These are phyloP conservation scores for Congeria kusceri DNA, from an alignment of 2,888 invertebrate species.

Conservation along the genomic window DNA sequence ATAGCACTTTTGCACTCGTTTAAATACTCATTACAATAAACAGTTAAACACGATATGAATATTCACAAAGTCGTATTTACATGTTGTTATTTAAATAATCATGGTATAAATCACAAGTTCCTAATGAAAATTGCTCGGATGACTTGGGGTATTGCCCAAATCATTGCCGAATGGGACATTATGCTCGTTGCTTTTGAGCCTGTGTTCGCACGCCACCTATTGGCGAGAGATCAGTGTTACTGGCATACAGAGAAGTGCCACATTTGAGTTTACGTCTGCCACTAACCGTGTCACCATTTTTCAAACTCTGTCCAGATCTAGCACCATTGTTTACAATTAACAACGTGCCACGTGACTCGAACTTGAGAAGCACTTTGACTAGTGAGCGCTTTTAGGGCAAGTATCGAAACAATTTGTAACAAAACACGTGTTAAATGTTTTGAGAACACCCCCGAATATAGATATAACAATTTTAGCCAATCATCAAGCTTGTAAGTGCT, in stretches of 20 bases:
- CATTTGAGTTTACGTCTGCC: not conserved
- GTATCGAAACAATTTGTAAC: conserved; percentile 10
- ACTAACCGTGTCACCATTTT: not conserved
- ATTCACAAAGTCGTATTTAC: too few relatives aligned
- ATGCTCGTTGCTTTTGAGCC: not conserved
- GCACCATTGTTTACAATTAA: not conserved
- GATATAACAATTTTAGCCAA: conserved; percentile 8
- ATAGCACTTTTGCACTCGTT: too few relatives aligned
- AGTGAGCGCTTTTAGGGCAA: not conserved
- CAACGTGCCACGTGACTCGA: not conserved
- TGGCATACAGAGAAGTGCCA: not conserved
- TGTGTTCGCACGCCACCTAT: too few relatives aligned
- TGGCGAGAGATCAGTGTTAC: too few relatives aligned
- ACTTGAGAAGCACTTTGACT: not conserved
- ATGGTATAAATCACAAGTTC: too few relatives aligned
- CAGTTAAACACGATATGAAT: too few relatives aligned
- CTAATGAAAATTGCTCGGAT: too few relatives aligned
- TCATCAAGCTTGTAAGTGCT: conserved; percentile 55
- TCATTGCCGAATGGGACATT: too few relatives aligned
- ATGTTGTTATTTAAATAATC: too few relatives aligned
- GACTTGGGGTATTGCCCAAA: too few relatives aligned
- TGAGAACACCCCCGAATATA: conserved; percentile 26
- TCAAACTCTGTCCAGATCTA: not conserved
- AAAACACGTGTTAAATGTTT: conserved; percentile 22
- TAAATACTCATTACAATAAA: too few relatives aligned